phyloP scores from a whole-genome alignment of 2,888 invertebrate species.

The Ectobius pallidus region DNA sequence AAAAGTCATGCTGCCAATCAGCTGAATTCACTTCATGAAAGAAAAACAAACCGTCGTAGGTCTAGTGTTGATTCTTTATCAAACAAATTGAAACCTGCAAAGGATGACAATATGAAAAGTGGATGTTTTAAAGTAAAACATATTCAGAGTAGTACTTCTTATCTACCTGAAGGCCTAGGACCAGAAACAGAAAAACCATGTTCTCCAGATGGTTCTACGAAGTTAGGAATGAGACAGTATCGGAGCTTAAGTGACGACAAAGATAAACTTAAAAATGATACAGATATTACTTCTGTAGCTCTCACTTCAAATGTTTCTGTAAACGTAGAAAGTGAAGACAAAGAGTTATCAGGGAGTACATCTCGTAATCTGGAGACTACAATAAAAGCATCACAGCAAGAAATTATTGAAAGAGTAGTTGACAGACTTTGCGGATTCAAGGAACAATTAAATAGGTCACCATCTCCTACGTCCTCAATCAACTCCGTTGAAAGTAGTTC shows the following conservation, averaged over 20 bases:
- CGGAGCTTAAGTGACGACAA: neutral
- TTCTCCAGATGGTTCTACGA: conserved; percentile 4
- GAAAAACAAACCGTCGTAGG: conserved; percentile 6
- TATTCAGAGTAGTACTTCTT: neutral
- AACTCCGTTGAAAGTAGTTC: too few species aligned
- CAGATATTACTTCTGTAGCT: neutral
- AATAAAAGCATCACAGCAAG: conserved; percentile 59
- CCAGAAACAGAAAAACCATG: neutral
- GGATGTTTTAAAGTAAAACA: neutral
- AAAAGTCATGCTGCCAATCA: conserved; percentile 42
- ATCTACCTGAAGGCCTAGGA: neutral
- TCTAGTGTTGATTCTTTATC: conserved; percentile 3
- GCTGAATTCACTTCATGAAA: conserved; percentile 22
- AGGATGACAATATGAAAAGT: neutral
- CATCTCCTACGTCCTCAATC: neutral
- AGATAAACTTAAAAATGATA: neutral
- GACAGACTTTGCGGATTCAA: conserved; percentile 51
- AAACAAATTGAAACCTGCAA: neutral
- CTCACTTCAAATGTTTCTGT: neutral
- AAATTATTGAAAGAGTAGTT: conserved; percentile 64
- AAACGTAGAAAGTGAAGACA: neutral
- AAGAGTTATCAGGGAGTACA: neutral
- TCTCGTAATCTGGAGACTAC: conserved; percentile 39
- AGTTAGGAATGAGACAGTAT: neutral
- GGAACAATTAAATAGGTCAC: neutral